These are phyloP conservation scores for Cassiopea andromeda DNA, from an alignment of 30 jellyfish, hydroid and myxozoan species.

Conservation along the genomic window DNA sequence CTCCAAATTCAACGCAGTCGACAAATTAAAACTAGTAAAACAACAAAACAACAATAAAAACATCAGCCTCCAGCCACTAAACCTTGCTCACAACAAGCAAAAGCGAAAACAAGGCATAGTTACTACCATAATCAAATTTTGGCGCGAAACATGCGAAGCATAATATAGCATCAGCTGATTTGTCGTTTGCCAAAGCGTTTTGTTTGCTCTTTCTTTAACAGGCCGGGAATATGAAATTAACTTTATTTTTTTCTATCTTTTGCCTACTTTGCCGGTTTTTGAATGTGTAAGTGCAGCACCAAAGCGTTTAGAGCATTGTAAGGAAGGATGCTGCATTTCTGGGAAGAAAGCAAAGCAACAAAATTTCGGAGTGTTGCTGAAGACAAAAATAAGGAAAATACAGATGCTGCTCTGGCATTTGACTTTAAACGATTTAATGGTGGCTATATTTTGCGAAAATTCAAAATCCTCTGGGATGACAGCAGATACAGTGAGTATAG, in stretches of 20 bases:
- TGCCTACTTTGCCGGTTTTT: background rate
- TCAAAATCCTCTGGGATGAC: background rate
- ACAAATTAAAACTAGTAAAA: too few relatives aligned
- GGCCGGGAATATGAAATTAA: background rate
- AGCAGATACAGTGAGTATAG: slow-evolving; percentile 1
- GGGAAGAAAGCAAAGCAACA: background rate
- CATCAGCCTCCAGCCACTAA: too few relatives aligned
- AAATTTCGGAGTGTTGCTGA: background rate
- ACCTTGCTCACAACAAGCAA: too few relatives aligned
- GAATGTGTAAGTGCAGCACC: slow-evolving; percentile 14
- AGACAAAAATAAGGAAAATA: background rate
- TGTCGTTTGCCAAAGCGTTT: background rate
- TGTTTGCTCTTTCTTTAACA: background rate
- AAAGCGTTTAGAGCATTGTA: background rate
- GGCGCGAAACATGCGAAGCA: slow-evolving; percentile 2
- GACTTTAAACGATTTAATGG: background rate
- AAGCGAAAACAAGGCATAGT: background rate
- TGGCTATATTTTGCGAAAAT: background rate
- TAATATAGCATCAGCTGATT: background rate
- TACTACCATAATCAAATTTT: background rate
- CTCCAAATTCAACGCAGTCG: too few relatives aligned
- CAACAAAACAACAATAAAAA: too few relatives aligned
- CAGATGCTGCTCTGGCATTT: slow-evolving; percentile 3
- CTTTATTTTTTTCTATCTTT: background rate
- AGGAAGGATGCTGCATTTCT: slow-evolving; percentile 9